Evolutionary conservation across 2,113 vertebrate species (phyloP).

Genomic region (Anarhynchus alexandrinus): DNA sequence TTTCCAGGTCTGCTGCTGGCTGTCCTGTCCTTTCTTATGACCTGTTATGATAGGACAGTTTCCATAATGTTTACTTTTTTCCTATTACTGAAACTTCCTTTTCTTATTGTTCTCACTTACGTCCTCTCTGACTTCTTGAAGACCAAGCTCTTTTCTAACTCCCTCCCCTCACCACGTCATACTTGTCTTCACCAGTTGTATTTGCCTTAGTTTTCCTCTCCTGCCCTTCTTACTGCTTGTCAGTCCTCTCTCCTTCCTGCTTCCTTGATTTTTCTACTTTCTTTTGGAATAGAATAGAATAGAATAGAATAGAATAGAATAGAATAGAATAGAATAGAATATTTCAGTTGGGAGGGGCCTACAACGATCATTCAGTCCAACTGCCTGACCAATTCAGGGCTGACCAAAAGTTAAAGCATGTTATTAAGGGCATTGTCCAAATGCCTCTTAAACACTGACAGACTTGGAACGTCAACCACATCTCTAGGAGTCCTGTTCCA

Average conservation of each 20-base stretch:
- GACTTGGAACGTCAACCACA: not conserved
- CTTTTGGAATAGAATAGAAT: not conserved
- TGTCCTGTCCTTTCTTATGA: not conserved
- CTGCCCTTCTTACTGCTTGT: not conserved
- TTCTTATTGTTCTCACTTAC: not conserved
- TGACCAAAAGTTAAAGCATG: not conserved
- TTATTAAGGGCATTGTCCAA: not conserved
- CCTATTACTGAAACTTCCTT: not conserved
- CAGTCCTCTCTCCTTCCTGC: not conserved
- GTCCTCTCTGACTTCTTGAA: not conserved
- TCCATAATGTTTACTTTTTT: not conserved
- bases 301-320: not conserved
- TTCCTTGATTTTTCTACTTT: not conserved
- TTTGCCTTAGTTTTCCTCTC: not conserved
- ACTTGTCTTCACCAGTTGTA: not conserved
- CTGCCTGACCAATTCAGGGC: not conserved
- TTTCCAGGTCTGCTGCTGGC: not conserved
- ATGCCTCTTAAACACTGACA: not conserved
- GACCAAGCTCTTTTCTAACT: not conserved
- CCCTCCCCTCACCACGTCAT: not conserved
- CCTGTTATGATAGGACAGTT: not conserved
- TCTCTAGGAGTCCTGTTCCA: not conserved
- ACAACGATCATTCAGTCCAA: not conserved
- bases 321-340: not conserved
- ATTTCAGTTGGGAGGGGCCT: not conserved